Evolutionary conservation across 2,888 invertebrate genomes (phyloP).

Genomic region (Acleris literana): DNA sequence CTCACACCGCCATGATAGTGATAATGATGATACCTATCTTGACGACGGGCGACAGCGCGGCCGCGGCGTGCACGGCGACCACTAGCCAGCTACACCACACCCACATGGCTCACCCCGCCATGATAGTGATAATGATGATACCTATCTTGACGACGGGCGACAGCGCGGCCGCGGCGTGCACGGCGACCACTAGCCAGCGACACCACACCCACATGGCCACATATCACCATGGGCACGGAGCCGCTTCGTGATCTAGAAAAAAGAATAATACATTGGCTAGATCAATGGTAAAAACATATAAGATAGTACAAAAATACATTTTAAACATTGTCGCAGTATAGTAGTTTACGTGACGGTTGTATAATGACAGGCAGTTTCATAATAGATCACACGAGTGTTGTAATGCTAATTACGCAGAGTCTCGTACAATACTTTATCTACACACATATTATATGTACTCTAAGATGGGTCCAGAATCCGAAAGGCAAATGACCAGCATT

Average conservation of each 20-base stretch:
- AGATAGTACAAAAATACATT: too few relatives aligned
- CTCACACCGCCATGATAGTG: slow-evolving; percentile 50
- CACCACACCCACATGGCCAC: slow-evolving; percentile 69
- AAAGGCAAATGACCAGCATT: too few relatives aligned
- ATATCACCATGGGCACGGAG: slow-evolving; percentile 57
- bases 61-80: slow-evolving; percentile 56
- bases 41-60: slow-evolving; percentile 84
- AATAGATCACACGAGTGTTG: too few relatives aligned
- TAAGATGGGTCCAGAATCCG: too few relatives aligned
- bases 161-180: slow-evolving; percentile 73
- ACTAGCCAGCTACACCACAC: slow-evolving; percentile 62
- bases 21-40: slow-evolving; percentile 51
- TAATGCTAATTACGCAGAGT: too few relatives aligned
- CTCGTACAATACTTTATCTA: too few relatives aligned
- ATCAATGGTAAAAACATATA: too few relatives aligned
- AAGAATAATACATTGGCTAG: neutral
- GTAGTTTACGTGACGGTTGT: too few relatives aligned
- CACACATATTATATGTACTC: too few relatives aligned
- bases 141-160: slow-evolving; percentile 87
- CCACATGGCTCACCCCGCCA: slow-evolving; percentile 72
- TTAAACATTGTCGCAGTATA: too few relatives aligned
- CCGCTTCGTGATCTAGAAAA: slow-evolving; percentile 44
- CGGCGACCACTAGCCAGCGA: slow-evolving; percentile 59
- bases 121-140: slow-evolving; percentile 32
- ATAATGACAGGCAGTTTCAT: too few relatives aligned